A percentile compares a stretch with the other conserved stretches of the same genome.
phyloP scores from a whole-genome alignment of 2,797 vertebrate species.

The Halcyon chelicuti region DNA sequence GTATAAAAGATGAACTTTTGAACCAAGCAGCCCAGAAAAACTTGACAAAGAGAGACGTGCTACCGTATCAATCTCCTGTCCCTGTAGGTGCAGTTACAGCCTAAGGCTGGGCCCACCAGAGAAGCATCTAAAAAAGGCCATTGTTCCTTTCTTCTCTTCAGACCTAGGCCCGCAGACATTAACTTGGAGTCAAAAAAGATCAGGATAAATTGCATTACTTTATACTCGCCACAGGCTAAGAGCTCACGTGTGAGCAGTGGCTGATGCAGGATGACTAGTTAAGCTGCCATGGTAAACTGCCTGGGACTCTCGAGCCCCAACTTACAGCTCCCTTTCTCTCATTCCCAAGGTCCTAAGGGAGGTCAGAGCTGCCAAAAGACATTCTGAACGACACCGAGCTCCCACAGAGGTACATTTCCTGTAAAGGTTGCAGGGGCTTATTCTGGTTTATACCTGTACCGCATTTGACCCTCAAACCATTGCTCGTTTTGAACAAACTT shows the following conservation, averaged over 20 bases:
- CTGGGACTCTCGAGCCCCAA: neutral
- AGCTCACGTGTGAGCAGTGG: neutral
- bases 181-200: neutral
- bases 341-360: neutral
- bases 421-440: neutral
- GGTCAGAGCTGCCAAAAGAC: neutral
- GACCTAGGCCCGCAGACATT: neutral
- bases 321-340: neutral
- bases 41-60: neutral
- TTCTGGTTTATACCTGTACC: neutral
- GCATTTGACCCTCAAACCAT: neutral
- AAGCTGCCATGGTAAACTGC: neutral
- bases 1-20: neutral
- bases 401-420: neutral
- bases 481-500: neutral
- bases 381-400: neutral
- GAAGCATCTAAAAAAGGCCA: neutral
- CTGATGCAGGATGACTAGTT: neutral
- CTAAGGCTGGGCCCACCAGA: neutral
- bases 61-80: neutral
- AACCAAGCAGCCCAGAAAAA: neutral
- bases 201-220: neutral
- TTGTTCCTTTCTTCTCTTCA: neutral
- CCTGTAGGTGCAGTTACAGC: neutral
- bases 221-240: neutral